Conservation (phyloP, 2,113 vertebrate species). For the Cyprinodon tularosa region DNA sequence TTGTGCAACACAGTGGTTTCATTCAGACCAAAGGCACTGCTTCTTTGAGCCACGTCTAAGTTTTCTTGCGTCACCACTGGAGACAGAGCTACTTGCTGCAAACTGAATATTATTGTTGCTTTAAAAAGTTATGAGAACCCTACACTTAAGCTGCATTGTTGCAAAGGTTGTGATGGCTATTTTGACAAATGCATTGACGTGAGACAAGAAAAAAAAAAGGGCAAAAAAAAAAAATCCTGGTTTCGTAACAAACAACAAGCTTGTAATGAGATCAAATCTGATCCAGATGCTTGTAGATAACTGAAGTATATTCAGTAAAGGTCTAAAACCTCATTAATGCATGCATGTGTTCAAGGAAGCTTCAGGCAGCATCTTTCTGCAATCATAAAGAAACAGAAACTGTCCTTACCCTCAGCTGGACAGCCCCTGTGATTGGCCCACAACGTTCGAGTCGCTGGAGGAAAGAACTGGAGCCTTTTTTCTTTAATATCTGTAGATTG, state of each 20-base stretch:
- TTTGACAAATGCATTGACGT: neutral
- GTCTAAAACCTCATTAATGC: neutral
- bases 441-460: conserved; percentile 86
- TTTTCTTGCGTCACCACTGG: conserved; percentile 49
- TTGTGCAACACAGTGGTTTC: conserved; percentile 74
- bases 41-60: conserved; percentile 52
- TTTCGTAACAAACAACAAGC: neutral
- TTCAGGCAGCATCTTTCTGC: neutral
- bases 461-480: conserved; percentile 89
- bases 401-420: conserved; percentile 88
- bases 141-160: conserved; percentile 2
- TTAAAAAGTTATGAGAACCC: conserved; percentile 43
- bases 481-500: conserved; percentile 85
- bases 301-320: neutral
- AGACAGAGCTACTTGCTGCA: conserved; percentile 17
- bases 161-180: conserved; percentile 4
- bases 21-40: conserved; percentile 65
- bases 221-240: neutral
- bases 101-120: conserved; percentile 37
- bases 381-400: neutral
- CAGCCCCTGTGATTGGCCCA: conserved; percentile 84
- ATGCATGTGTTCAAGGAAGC: neutral
- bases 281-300: neutral
- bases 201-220: neutral
- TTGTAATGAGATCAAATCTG: conserved; percentile 1